Conservation (phyloP, 2,797 vertebrate genomes). For the Notolabrus celidotus region DNA sequence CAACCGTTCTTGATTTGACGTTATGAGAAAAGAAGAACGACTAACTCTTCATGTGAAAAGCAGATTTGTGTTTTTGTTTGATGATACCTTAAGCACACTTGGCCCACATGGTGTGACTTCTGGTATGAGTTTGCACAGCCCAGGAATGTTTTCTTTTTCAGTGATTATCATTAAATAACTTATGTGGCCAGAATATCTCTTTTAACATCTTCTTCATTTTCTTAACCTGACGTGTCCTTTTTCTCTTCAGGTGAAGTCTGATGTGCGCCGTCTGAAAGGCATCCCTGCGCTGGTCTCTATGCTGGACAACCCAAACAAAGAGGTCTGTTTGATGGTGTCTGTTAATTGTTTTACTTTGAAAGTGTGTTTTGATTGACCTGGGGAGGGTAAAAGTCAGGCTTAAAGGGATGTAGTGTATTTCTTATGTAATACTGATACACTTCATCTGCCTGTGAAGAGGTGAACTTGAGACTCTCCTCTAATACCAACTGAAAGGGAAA, state of each 20-base stretch:
- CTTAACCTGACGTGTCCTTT: neutral
- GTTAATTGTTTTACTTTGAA: constrained; percentile 6
- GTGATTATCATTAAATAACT: neutral
- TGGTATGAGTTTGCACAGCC: neutral
- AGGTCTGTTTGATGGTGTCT: constrained; percentile 80
- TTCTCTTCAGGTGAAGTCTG: constrained; percentile 81
- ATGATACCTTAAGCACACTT: neutral
- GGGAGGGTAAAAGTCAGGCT: constrained; percentile 21
- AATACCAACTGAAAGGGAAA: constrained; percentile 30
- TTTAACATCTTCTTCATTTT: neutral
- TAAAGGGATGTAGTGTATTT: constrained; percentile 37
- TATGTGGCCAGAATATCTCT: neutral
- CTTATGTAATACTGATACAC: constrained; percentile 1
- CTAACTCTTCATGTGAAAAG: neutral
- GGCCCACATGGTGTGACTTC: neutral
- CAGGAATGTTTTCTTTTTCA: neutral
- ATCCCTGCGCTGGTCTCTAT: constrained; percentile 94
- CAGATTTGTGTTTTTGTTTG: neutral
- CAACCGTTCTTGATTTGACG: no score
- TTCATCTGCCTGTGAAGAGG: constrained; percentile 1
- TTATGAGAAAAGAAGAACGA: no score
- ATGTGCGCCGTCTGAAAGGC: constrained; percentile 90
- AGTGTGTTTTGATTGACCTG: constrained; percentile 31
- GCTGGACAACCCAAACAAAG: constrained; percentile 94
- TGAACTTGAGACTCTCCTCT: constrained; percentile 11